These are phyloP conservation scores for Lasaia peninsularis DNA, from an alignment of 1,140 invertebrate species.

Conservation along the genomic window DNA sequence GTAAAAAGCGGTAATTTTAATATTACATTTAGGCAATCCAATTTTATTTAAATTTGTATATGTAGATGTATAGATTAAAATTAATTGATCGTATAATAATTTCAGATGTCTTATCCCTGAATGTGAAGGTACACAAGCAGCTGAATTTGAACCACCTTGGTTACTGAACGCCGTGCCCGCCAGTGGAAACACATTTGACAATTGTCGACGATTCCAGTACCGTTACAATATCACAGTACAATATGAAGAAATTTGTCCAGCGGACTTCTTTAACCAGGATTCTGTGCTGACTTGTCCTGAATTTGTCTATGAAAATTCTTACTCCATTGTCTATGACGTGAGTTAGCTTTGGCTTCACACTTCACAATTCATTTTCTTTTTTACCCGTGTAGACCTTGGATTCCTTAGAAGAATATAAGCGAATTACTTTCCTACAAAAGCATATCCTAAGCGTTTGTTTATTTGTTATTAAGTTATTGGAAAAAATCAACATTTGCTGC, in stretches of 20 bases:
- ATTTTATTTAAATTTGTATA: too few species aligned
- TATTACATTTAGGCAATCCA: too few species aligned
- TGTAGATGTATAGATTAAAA: background rate
- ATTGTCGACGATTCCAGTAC: slow-evolving; percentile 35
- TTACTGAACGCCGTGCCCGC: slow-evolving; percentile 76
- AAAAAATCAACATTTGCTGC: too few species aligned
- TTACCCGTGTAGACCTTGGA: background rate
- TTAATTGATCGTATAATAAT: slow-evolving; percentile 12
- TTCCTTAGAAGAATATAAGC: too few species aligned
- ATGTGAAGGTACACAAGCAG: slow-evolving; percentile 41
- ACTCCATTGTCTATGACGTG: slow-evolving; percentile 62
- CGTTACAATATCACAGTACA: slow-evolving; percentile 22
- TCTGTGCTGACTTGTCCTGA: slow-evolving; percentile 35
- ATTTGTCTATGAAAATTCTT: slow-evolving; percentile 46
- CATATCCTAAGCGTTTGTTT: too few species aligned
- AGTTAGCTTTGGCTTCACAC: slow-evolving; percentile 19
- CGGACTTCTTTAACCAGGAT: slow-evolving; percentile 33
- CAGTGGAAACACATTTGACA: slow-evolving; percentile 63
- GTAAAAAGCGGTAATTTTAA: too few species aligned
- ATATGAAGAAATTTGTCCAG: slow-evolving; percentile 35
- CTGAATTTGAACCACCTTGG: slow-evolving; percentile 75
- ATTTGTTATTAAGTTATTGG: too few species aligned
- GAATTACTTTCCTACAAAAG: too few species aligned
- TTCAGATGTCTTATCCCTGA: slow-evolving; percentile 54
- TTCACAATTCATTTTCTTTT: too few species aligned